Evolutionary conservation across 2,797 vertebrate species (phyloP).

Genomic region (Anguilla megastoma): DNA sequence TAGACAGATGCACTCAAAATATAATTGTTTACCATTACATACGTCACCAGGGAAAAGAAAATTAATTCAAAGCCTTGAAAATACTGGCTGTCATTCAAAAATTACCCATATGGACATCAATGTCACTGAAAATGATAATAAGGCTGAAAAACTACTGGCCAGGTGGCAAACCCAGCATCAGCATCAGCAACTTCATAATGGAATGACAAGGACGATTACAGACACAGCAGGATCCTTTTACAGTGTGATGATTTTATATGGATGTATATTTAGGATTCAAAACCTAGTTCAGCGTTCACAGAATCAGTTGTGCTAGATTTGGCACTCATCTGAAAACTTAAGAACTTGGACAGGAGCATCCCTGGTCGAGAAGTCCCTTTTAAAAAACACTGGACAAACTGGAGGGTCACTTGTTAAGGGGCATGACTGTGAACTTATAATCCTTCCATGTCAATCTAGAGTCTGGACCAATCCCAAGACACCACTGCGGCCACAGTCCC

Average conservation of each 20-base stretch:
- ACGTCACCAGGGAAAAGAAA: neutral
- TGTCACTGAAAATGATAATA: neutral
- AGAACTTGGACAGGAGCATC: neutral
- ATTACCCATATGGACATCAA: neutral
- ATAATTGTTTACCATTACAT: neutral
- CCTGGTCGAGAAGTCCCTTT: neutral
- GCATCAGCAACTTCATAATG: neutral
- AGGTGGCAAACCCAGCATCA: neutral
- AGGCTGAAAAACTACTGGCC: neutral
- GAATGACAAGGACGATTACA: neutral
- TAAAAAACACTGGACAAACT: neutral
- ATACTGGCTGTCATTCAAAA: conserved; percentile 3
- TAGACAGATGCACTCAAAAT: neutral
- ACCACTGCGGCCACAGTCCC: neutral
- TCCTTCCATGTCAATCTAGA: conserved; percentile 58
- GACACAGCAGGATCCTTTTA: neutral
- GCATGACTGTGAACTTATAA: conserved; percentile 15
- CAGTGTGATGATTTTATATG: neutral
- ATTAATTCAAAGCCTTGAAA: neutral
- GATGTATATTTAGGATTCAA: neutral
- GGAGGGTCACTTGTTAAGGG: neutral
- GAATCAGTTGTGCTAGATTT: neutral
- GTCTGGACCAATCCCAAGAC: conserved; percentile 29
- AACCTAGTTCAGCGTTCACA: neutral
- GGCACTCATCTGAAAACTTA: neutral